Evolutionary conservation across 2,797 vertebrate species (phyloP).

Genomic region (Danio jaintianensis): DNA sequence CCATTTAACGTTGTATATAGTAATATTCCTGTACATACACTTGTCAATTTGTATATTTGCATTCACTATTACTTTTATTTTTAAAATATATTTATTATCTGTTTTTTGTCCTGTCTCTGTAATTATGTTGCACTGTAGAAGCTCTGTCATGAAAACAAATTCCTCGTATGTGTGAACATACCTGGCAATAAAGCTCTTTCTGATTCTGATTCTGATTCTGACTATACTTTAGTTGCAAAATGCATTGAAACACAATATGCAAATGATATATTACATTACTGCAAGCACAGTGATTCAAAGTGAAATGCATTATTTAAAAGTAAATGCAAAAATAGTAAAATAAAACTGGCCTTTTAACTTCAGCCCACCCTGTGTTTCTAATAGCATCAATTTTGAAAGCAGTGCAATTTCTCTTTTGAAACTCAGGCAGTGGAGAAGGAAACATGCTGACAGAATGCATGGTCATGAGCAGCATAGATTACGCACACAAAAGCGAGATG

Average conservation of each 20-base stretch:
- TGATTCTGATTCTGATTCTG: too few species aligned
- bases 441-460: slow-evolving; percentile 48
- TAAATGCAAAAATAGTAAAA: neutral
- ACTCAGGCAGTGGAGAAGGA: slow-evolving; percentile 20
- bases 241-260: neutral
- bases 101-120: too few species aligned
- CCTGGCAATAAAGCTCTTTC: too few species aligned
- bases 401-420: slow-evolving; percentile 30
- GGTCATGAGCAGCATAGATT: slow-evolving; percentile 52
- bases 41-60: too few species aligned
- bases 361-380: neutral
- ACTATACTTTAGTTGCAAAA: neutral
- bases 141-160: too few species aligned
- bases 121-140: too few species aligned
- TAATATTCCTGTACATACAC: too few species aligned
- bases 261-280: neutral
- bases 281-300: neutral
- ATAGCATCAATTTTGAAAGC: slow-evolving; percentile 24
- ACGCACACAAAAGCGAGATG: slow-evolving; percentile 23
- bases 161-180: too few species aligned
- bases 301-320: neutral
- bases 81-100: too few species aligned
- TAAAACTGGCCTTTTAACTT: neutral
- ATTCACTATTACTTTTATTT: too few species aligned
- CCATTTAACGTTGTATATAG: too few species aligned